These are phyloP conservation scores for Atherinomorus stipes DNA, from an alignment of 2,113 vertebrate species.

Conservation along the genomic window DNA sequence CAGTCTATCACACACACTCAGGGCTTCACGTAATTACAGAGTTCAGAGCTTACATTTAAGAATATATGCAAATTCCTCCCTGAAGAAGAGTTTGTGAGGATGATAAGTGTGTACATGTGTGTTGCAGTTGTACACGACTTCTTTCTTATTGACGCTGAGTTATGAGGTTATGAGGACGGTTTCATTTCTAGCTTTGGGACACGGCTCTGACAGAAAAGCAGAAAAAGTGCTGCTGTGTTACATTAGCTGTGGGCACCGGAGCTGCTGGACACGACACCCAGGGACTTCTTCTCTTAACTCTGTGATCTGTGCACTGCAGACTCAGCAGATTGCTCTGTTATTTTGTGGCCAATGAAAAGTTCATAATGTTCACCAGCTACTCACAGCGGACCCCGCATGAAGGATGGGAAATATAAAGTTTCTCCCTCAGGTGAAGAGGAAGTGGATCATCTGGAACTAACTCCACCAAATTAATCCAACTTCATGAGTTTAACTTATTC, in stretches of 20 bases:
- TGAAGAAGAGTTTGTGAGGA: slow-evolving; percentile 49
- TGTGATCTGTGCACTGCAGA: slow-evolving; percentile 47
- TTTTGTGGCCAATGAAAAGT: slow-evolving; percentile 47
- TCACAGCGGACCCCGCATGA: slow-evolving; percentile 27
- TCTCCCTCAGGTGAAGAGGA: too few relatives aligned
- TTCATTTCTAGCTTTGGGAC: slow-evolving; percentile 58
- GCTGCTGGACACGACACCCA: slow-evolving; percentile 36
- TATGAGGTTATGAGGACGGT: slow-evolving; percentile 40
- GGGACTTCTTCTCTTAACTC: slow-evolving; percentile 27
- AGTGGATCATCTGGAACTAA: background rate
- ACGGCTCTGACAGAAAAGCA: slow-evolving; percentile 39
- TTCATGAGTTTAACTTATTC: background rate
- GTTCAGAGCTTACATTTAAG: slow-evolving; percentile 74
- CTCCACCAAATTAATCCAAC: background rate
- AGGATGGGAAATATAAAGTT: slow-evolving; percentile 15
- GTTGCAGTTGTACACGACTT: slow-evolving; percentile 2
- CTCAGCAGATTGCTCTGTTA: slow-evolving; percentile 59
- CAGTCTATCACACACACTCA: slow-evolving; percentile 57
- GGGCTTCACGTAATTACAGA: slow-evolving; percentile 69
- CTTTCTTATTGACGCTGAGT: slow-evolving; percentile 26
- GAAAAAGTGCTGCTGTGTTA: slow-evolving; percentile 37
- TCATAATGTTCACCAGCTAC: slow-evolving; percentile 31
- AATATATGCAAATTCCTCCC: slow-evolving; percentile 71
- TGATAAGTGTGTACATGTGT: slow-evolving; percentile 23
- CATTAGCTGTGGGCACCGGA: slow-evolving; percentile 56